Percentiles rank a stretch among this genome's conserved stretches.
Conservation (phyloP, 1,140 invertebrate genomes). For the Tyrophagus putrescentiae region DNA sequence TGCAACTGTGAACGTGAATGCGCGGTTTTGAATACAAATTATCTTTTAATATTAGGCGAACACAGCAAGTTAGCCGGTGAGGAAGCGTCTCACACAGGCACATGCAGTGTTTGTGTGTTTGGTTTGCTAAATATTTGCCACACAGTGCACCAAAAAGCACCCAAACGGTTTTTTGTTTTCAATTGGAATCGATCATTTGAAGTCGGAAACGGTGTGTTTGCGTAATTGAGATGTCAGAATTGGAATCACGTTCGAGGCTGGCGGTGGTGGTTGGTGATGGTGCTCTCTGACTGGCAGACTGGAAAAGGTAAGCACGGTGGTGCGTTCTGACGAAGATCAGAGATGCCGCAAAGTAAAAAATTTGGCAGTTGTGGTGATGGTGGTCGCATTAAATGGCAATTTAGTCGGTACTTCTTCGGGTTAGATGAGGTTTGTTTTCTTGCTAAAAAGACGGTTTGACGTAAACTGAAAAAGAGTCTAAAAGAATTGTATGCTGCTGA, state of each 20-base stretch:
- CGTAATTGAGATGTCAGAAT: conserved; percentile 5
- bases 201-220: too few relatives aligned
- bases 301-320: too few relatives aligned
- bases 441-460: too few relatives aligned
- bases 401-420: background rate
- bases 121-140: background rate
- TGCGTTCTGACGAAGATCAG: background rate
- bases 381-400: background rate
- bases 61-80: too few relatives aligned
- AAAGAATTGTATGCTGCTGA: too few relatives aligned
- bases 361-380: conserved; percentile 2
- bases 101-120: background rate
- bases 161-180: background rate
- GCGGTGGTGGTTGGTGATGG: background rate
- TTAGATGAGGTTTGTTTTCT: too few relatives aligned
- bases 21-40: too few relatives aligned
- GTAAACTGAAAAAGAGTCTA: too few relatives aligned
- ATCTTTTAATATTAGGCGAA: too few relatives aligned
- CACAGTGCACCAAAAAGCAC: background rate
- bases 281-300: too few relatives aligned
- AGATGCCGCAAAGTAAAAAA: background rate
- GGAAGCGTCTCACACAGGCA: too few relatives aligned
- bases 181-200: background rate
- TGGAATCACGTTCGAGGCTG: background rate
- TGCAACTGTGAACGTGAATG: too few relatives aligned